A percentile compares a stretch with the other conserved stretches of the same genome.
phyloP scores from a whole-genome alignment of 1,140 invertebrate genomes.

The Penaeus indicus region DNA sequence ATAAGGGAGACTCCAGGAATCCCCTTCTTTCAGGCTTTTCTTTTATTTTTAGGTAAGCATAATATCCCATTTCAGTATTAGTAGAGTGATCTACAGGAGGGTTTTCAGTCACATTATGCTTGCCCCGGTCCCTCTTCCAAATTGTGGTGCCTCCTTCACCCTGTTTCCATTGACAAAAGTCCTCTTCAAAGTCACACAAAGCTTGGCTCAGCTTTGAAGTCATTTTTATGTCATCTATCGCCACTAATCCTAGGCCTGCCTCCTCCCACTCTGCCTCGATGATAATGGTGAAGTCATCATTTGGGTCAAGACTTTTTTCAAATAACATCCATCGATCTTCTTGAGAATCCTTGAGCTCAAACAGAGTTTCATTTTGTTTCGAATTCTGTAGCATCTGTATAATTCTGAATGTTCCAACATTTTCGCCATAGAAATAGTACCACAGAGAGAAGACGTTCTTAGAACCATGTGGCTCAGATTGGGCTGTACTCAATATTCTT shows the following conservation, averaged over 20 bases:
- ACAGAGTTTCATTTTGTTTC: slow-evolving; percentile 18
- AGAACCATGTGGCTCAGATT: slow-evolving; percentile 21
- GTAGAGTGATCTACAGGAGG: slow-evolving; percentile 48
- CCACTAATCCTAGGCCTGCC: slow-evolving; percentile 42
- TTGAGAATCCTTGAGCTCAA: slow-evolving; percentile 40
- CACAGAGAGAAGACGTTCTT: slow-evolving; percentile 50
- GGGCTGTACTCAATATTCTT: slow-evolving; percentile 53
- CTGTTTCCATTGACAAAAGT: slow-evolving; percentile 52
- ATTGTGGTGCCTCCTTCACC: background rate
- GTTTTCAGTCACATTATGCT: slow-evolving; percentile 18
- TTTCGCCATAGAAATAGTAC: slow-evolving; percentile 57
- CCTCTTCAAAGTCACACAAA: slow-evolving; percentile 54
- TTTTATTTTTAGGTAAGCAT: slow-evolving; percentile 33
- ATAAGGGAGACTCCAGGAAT: slow-evolving; percentile 38
- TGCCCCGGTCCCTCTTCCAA: slow-evolving; percentile 46
- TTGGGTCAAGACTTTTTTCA: slow-evolving; percentile 20
- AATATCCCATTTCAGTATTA: slow-evolving; percentile 38
- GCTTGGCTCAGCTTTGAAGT: slow-evolving; percentile 20
- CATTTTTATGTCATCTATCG: slow-evolving; percentile 54
- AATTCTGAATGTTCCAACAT: slow-evolving; percentile 54
- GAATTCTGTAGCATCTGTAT: slow-evolving; percentile 33
- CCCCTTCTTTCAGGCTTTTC: slow-evolving; percentile 5
- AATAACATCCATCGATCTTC: slow-evolving; percentile 46
- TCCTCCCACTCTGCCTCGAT: slow-evolving; percentile 40
- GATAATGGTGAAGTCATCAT: slow-evolving; percentile 58